Evolutionary conservation across 2,113 vertebrate species (phyloP).

Genomic region (Actinemys pallida): DNA sequence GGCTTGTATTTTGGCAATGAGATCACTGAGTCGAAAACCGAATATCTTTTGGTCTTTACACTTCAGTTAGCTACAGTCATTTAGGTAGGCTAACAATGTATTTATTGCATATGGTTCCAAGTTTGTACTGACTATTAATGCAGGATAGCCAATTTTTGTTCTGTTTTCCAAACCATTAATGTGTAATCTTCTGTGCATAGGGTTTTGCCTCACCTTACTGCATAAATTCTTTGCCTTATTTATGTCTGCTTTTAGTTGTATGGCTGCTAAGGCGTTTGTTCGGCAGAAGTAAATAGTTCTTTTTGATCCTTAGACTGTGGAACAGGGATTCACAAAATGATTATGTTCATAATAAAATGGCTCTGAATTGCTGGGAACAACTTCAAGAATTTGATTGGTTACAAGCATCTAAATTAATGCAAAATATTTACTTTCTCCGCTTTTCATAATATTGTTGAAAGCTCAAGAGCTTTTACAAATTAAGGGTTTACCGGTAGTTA

Average conservation of each 20-base stretch:
- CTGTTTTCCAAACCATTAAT: conserved; percentile 60
- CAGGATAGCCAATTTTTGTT: conserved; percentile 55
- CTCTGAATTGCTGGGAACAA: conserved; percentile 34
- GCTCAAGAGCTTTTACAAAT: conserved; percentile 4
- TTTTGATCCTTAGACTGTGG: conserved; percentile 88
- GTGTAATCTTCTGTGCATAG: conserved; percentile 67
- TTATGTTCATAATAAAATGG: conserved; percentile 30
- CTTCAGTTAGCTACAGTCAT: conserved; percentile 46
- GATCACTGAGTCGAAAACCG: conserved; percentile 46
- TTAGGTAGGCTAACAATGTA: conserved; percentile 53
- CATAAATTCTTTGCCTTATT: conserved; percentile 84
- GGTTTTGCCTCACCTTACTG: conserved; percentile 82
- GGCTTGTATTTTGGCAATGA: conserved; percentile 23
- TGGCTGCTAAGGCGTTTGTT: conserved; percentile 82
- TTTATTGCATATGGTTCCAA: conserved; percentile 47
- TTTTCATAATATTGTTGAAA: conserved; percentile 32
- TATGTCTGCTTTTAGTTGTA: conserved; percentile 83
- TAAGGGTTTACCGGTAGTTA: not conserved
- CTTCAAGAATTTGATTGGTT: conserved; percentile 36
- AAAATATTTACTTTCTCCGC: not conserved
- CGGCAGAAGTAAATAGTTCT: conserved; percentile 73
- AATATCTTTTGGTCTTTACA: conserved; percentile 58
- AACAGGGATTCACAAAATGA: conserved; percentile 55
- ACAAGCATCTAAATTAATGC: conserved; percentile 27
- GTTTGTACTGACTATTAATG: conserved; percentile 37